Evolutionary conservation across 2,113 vertebrate genomes (phyloP).

Genomic region (Ictalurus punctatus): DNA sequence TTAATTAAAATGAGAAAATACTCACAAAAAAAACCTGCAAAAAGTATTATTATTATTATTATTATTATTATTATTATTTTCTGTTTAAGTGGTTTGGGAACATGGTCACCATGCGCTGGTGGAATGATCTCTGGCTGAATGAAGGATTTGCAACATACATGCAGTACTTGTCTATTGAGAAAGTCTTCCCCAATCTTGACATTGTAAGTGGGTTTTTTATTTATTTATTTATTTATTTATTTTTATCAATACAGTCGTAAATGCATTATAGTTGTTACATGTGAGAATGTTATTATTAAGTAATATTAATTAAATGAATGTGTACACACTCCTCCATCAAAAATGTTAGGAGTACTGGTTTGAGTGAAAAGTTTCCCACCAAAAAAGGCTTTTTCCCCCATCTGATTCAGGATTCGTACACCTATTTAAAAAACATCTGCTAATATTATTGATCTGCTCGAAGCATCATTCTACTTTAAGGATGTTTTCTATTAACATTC

Average conservation of each 20-base stretch:
- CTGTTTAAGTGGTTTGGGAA: conserved; percentile 92
- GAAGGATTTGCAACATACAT: conserved; percentile 98
- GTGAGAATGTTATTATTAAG: no score
- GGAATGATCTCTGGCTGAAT: conserved; percentile 96
- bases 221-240: not conserved
- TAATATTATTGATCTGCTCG: no score
- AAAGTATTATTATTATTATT: not conserved
- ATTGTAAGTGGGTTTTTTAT: conserved; percentile 75
- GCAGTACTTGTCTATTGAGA: conserved; percentile 84
- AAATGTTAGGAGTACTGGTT: not conserved
- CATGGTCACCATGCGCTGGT: conserved; percentile 96
- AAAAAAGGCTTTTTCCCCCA: not conserved
- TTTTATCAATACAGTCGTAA: not conserved
- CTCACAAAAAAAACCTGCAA: not conserved
- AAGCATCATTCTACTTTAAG: not conserved
- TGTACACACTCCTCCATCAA: no score
- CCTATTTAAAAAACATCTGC: not conserved
- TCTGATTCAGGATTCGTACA: not conserved
- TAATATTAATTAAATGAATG: not conserved
- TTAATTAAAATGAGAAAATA: not conserved
- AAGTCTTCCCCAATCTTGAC: conserved; percentile 75
- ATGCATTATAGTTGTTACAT: not conserved
- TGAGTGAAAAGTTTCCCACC: not conserved
- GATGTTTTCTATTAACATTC: not conserved
- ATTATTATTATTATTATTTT: not conserved